Evolutionary conservation across 2,888 invertebrate species (phyloP).

Genomic region (Lasiommata megera): DNA sequence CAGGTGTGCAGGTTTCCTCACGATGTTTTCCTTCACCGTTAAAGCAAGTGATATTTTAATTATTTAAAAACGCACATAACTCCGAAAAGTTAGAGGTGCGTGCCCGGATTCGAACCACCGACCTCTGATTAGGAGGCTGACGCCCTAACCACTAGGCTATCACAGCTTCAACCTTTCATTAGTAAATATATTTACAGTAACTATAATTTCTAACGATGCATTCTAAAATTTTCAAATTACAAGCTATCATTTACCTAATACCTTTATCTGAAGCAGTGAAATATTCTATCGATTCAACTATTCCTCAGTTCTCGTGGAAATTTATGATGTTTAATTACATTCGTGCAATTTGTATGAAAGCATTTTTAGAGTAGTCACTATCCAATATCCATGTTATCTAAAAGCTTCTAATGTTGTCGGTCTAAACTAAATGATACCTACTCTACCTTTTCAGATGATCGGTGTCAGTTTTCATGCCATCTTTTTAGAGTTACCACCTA

Average conservation of each 20-base stretch:
- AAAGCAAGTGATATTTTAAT: too few species aligned
- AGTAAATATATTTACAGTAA: constrained; percentile 20
- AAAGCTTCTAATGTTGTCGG: constrained; percentile 53
- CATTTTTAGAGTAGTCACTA: constrained; percentile 24
- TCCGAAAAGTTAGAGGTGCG: too few species aligned
- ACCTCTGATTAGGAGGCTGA: too few species aligned
- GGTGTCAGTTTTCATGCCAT: constrained; percentile 55
- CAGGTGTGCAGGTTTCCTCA: too few species aligned
- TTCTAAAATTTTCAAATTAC: constrained; percentile 23
- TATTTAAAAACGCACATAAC: too few species aligned
- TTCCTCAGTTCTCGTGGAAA: constrained; percentile 47
- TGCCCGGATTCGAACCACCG: too few species aligned
- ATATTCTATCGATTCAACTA: constrained; percentile 13
- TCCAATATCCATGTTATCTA: constrained; percentile 43
- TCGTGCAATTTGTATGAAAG: constrained; percentile 47
- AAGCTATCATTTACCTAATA: constrained; percentile 4
- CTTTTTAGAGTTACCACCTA: constrained; percentile 6
- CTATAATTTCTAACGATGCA: constrained; percentile 20
- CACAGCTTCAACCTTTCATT: too few species aligned
- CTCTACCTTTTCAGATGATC: constrained; percentile 46
- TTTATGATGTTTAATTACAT: constrained; percentile 36
- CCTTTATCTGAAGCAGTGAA: constrained; percentile 13
- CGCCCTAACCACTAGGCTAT: too few species aligned
- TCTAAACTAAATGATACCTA: constrained; percentile 59
- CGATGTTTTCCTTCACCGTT: too few species aligned